Base-by-base conservation (phyloP, 1,140 invertebrate genomes). In the Notospermus geniculatus region DNA sequence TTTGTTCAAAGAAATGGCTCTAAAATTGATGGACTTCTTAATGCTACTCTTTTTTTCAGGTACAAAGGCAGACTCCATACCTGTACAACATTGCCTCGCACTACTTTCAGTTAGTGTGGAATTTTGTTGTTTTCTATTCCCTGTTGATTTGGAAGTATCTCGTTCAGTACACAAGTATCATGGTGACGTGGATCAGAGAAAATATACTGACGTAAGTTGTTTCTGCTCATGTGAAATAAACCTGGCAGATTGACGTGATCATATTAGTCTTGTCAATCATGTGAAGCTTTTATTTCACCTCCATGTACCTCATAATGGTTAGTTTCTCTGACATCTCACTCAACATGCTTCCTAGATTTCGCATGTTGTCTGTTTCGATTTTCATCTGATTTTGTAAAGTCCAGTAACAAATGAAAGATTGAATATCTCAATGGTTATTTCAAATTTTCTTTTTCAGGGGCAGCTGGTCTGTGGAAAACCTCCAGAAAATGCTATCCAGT, bases 121-220 rank as follows among this genome's bases (percentile, higher is more conserved):
- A 71, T 19, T 65, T 69, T 22, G 27, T 68, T 25, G 54, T 68
- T 60, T 63, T 71, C 39, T 68, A 74, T 57, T 54, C 64, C 2
- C 46, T 66, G 5, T 72, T 65, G 63, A 59, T 72, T 50, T 74
- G 72, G 68, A 66, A 68, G 64, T 63, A 66, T 54, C 46, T 66
- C n/a, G 45, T 66, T 43, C 64, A 71, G 52, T 60, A 67, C 45
- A 50, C 60, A 43, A 52, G 61, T 9, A 32, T 62, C 22, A 54
- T 56, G 9, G 65, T 65, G 46, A 61, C 61, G 52, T 77, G 72
- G 72, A 29, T 77, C 27, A 54, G 58, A 64, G 63, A 70, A 63
- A 67, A 73, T 56, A 59, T 77, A 53, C 62, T 74, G 45, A 65
- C 61, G 75, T 77, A 62, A 77, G 73, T 74, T n/a, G n/a, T n/a